A percentile compares a stretch with the other conserved stretches of the same genome.
Conservation (phyloP, 2,113 vertebrate species). For the Zosterops lateralis region DNA sequence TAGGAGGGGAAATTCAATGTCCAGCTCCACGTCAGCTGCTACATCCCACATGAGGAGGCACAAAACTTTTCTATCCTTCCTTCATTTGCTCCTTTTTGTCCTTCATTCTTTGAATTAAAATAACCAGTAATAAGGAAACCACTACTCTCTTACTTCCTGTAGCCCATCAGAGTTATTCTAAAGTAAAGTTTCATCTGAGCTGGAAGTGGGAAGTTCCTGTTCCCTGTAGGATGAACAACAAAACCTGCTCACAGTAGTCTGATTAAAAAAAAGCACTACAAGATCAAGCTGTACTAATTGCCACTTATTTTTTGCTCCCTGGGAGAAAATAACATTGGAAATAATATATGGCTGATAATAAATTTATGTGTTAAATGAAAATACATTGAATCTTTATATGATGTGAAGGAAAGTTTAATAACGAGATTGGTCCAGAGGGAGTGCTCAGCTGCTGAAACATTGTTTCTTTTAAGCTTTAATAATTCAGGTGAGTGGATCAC, state of each 20-base stretch:
- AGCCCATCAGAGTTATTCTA: neutral
- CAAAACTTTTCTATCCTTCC: neutral
- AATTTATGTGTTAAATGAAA: conserved; percentile 31
- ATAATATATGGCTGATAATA: conserved; percentile 8
- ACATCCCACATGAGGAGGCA: neutral
- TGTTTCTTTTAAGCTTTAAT: conserved; percentile 8
- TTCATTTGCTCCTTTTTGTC: neutral
- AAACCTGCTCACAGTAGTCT: neutral
- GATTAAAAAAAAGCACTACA: neutral
- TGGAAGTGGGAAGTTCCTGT: neutral
- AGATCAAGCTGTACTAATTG: neutral
- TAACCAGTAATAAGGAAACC: neutral
- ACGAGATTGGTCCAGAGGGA: neutral
- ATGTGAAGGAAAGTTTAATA: neutral
- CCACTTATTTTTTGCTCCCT: conserved; percentile 16
- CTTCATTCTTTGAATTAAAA: neutral
- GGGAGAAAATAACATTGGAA: conserved; percentile 23
- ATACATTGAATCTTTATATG: conserved; percentile 5
- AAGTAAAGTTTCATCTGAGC: neutral
- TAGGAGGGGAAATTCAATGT: neutral
- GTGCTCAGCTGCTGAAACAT: neutral
- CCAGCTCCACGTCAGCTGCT: neutral
- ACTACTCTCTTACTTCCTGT: neutral
- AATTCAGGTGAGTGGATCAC: neutral
- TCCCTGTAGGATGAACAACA: neutral